Evolutionary conservation across 2,113 vertebrate genomes (phyloP), one percentile per base, ranked within the genome.

Genomic region (Colius striatus): DNA sequence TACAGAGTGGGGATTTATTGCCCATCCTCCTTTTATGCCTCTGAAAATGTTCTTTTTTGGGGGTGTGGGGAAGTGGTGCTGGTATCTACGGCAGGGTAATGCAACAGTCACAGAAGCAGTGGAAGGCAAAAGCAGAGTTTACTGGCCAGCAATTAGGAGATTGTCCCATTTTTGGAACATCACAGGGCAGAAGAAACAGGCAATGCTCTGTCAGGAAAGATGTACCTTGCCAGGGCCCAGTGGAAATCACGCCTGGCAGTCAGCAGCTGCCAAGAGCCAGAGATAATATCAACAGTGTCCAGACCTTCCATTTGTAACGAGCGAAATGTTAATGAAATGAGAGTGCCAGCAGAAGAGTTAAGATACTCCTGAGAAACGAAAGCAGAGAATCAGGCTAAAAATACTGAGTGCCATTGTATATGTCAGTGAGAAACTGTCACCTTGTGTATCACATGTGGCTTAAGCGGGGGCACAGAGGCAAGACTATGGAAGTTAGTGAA

Each of bases 21-120:
- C 57, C 17, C 18, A 2, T 83, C 76, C 87, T 61, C 22, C 13
- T 71, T 45, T 57, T 68, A 26, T 25, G 15, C 67, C 38, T 79
- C 48, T 47, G 38, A 67, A 72, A 41, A 41, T 41, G 38, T 41
- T 12, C 38, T 41, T 9, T 41, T 41, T 41, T 53, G 70, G 1
- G 29, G 11, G 11, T 5, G 8, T 2, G 11, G 16, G 3, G 4
- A 43, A 23, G 25, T 3, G 5, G 25, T 3, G 5, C 26, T 63
- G 54, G 32, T 0, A 1, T 19, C 30, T 63, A 3, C 43, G 47
- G 14, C 23, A 22, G 43, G 22, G 16, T 53, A 6, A 13, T 5
- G 25, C 43, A 27, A 1, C 48, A 55, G 75, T 36, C n/a, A 10
- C 23, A 20, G 16, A 27, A 67, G 45, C 65, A 45, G 41, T 2